A percentile compares a stretch with the other conserved stretches of the same genome.
phyloP scores from a whole-genome alignment of 1,140 invertebrate species.

The Homalodisca vitripennis region DNA sequence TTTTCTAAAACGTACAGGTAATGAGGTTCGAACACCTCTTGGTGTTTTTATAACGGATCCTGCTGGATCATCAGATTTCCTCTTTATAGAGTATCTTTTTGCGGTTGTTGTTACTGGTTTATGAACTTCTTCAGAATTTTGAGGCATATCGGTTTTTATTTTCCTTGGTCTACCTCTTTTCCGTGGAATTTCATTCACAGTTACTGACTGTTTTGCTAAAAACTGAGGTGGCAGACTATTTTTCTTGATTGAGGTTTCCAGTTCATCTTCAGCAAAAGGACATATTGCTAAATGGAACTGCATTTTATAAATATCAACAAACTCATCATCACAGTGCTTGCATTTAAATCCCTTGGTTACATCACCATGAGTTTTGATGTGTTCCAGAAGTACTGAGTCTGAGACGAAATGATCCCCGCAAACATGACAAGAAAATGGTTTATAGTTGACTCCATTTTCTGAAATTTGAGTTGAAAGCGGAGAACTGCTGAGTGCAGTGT shows the following conservation, averaged over 20 bases:
- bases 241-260: neutral
- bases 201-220: neutral
- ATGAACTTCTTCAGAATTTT: neutral
- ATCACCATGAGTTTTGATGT: neutral
- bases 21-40: neutral
- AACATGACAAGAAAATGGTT: constrained; percentile 3
- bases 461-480: neutral
- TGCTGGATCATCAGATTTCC: neutral
- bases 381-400: neutral
- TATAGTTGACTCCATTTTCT: neutral
- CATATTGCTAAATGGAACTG: constrained; percentile 5
- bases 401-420: neutral
- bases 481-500: neutral
- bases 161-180: constrained; percentile 2
- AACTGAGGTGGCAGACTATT: neutral
- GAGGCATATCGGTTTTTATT: too few species aligned
- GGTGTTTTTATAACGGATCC: neutral
- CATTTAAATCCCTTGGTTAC: neutral
- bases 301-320: constrained; percentile 5
- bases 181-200: neutral
- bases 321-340: neutral
- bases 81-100: neutral
- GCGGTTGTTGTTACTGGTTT: neutral
- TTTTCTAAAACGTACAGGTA: neutral
- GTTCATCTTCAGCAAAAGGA: neutral